These are phyloP conservation scores for Lagria hirta DNA, from an alignment of 2,888 invertebrate genomes.

Conservation along the genomic window DNA sequence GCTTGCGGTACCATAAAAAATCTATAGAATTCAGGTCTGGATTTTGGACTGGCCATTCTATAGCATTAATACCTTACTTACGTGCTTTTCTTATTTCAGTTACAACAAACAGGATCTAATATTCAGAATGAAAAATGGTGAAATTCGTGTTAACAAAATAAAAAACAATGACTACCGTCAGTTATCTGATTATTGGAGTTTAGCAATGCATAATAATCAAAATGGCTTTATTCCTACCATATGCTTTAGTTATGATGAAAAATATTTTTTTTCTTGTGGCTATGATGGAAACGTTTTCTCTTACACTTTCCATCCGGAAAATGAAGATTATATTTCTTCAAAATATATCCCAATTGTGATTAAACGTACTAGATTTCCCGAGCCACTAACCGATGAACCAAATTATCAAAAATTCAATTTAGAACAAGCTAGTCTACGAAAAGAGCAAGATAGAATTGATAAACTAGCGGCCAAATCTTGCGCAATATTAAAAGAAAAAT, in stretches of 20 bases:
- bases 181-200: conserved; percentile 65
- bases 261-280: conserved; percentile 63
- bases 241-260: conserved; percentile 63
- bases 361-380: conserved; percentile 27
- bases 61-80: too few species aligned
- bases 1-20: too few species aligned
- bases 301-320: conserved; percentile 60
- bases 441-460: conserved; percentile 65
- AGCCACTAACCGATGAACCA: conserved; percentile 49
- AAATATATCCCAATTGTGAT: conserved; percentile 36
- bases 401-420: conserved; percentile 53
- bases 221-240: conserved; percentile 69
- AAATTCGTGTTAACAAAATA: conserved; percentile 59
- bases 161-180: conserved; percentile 57
- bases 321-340: conserved; percentile 43
- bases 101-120: conserved; percentile 57
- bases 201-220: conserved; percentile 75
- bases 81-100: too few species aligned
- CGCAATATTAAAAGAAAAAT: conserved; percentile 58
- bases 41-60: too few species aligned
- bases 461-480: conserved; percentile 67
- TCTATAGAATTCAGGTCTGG: too few species aligned
- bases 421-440: conserved; percentile 72
- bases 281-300: conserved; percentile 78
- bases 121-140: conserved; percentile 64